A percentile compares a stretch with the other conserved stretches of the same genome.
Evolutionary conservation across 2,888 invertebrate species (phyloP).

Genomic region (Pandemis heparana): DNA sequence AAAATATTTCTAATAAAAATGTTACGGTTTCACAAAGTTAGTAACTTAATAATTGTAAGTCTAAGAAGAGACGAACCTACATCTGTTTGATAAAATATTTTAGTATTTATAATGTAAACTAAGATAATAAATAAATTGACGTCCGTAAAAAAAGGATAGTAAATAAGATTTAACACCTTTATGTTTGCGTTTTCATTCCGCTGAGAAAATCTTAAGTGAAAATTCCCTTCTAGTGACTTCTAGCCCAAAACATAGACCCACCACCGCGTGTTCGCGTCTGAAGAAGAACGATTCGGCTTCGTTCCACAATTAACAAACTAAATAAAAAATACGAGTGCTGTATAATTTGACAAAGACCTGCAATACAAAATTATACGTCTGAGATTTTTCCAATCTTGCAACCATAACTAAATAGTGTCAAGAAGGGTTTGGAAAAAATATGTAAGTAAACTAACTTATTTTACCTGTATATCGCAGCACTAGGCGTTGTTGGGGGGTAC

Average conservation of each 20-base stretch:
- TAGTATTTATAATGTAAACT: too few species aligned
- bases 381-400: too few species aligned
- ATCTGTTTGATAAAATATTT: not conserved
- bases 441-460: too few species aligned
- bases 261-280: slow-evolving; percentile 61
- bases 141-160: not conserved
- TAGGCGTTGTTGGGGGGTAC: too few species aligned
- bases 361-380: too few species aligned
- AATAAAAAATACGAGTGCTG: slow-evolving; percentile 47
- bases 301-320: slow-evolving; percentile 68
- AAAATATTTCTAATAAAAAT: slow-evolving; percentile 21
- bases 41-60: not conserved
- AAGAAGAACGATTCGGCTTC: slow-evolving; percentile 63
- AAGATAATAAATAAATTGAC: not conserved
- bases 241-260: slow-evolving; percentile 89
- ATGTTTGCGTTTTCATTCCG: not conserved
- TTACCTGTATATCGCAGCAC: too few species aligned
- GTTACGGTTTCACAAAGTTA: not conserved
- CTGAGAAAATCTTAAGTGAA: slow-evolving; percentile 75
- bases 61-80: not conserved
- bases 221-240: slow-evolving; percentile 72
- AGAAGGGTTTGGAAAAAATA: too few species aligned
- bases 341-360: not conserved
- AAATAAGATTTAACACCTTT: not conserved
- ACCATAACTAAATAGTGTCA: too few species aligned